Conservation (phyloP, 2,888 invertebrate genomes). For the Pyrrhosoma nymphula region DNA sequence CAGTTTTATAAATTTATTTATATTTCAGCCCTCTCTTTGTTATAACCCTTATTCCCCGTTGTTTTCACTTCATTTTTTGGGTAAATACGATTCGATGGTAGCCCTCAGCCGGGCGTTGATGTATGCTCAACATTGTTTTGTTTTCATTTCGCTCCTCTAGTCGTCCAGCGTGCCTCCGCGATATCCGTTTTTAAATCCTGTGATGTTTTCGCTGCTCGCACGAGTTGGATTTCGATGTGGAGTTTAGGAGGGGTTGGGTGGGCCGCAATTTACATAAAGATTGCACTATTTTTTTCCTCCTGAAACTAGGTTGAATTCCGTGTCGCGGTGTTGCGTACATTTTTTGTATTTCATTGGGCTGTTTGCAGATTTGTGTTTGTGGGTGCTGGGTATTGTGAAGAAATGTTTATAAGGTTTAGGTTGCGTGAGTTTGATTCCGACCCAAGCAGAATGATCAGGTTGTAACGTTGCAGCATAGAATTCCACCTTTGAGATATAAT, state of each 20-base stretch:
- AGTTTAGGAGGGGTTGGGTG: not conserved
- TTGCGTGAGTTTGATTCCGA: no score
- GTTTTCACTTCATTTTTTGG: not conserved
- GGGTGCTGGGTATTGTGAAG: no score
- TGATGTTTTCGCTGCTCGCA: not conserved
- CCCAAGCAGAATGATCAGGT: no score
- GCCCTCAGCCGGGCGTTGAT: not conserved
- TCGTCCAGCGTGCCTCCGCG: not conserved
- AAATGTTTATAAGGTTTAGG: no score
- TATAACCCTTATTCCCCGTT: not conserved
- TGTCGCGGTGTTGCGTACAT: no score
- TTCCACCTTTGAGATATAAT: no score
- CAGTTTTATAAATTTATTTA: not conserved
- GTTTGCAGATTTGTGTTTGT: no score
- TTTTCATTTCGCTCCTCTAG: not conserved
- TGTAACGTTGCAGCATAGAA: no score
- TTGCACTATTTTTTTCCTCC: not conserved
- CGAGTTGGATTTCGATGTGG: not conserved
- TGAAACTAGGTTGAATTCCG: no score
- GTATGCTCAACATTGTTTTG: not conserved
- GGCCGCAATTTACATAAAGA: not conserved
- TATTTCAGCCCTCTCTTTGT: not conserved
- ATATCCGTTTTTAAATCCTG: not conserved
- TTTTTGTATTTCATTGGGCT: no score
- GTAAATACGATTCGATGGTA: not conserved